phyloP scores from a whole-genome alignment of 2,888 invertebrate species.

The Neocrepidodera transversa region DNA sequence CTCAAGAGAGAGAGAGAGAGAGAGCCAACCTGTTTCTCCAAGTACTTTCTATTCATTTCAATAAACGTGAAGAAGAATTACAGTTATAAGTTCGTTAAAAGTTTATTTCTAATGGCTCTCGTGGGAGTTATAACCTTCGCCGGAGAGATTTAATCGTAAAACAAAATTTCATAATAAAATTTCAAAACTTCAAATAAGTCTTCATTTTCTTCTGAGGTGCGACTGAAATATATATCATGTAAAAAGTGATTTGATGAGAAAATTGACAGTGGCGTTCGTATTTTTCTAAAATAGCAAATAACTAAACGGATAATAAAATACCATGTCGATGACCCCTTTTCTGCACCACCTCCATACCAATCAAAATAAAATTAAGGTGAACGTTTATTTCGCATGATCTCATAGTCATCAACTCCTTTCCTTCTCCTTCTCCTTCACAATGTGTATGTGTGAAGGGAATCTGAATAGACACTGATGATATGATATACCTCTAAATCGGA shows the following conservation, averaged over 20 bases:
- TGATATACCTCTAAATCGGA: slow-evolving; percentile 33
- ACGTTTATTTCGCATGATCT: slow-evolving; percentile 17
- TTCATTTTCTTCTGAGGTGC: slow-evolving; percentile 9
- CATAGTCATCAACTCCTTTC: not conserved
- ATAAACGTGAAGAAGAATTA: slow-evolving; percentile 31
- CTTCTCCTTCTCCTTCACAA: no score
- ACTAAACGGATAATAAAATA: no score
- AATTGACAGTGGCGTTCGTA: not conserved
- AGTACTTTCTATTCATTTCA: slow-evolving; percentile 34
- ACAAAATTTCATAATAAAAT: slow-evolving; percentile 26
- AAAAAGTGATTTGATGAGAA: not conserved
- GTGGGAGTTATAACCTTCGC: slow-evolving; percentile 33
- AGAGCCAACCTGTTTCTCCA: slow-evolving; percentile 28
- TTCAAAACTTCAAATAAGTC: slow-evolving; percentile 12
- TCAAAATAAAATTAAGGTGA: slow-evolving; percentile 14
- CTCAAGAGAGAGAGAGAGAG: slow-evolving; percentile 28
- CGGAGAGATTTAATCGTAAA: slow-evolving; percentile 29
- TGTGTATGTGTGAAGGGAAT: slow-evolving; percentile 26
- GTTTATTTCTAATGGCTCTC: slow-evolving; percentile 34
- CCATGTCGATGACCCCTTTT: no score
- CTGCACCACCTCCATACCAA: slow-evolving; percentile 1
- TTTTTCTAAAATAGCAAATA: no score
- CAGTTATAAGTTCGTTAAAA: slow-evolving; percentile 36
- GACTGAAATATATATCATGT: not conserved
- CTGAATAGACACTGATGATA: slow-evolving; percentile 30